Conservation (phyloP, 2,888 invertebrate species). For the Allacma fusca region DNA sequence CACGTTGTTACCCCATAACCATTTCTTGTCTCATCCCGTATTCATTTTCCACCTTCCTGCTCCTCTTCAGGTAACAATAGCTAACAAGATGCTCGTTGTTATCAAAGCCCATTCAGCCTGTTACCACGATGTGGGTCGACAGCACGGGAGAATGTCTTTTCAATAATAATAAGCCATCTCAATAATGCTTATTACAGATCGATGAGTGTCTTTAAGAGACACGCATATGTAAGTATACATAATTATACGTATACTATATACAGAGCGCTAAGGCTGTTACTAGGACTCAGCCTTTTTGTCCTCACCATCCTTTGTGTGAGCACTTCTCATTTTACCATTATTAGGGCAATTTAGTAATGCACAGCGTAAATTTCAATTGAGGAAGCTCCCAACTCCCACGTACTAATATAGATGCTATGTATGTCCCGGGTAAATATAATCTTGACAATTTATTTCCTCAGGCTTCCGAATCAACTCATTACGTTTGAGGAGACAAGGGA, state of each 20-base stretch:
- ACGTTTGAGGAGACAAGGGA: neutral
- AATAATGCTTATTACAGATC: neutral
- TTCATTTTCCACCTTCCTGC: slow-evolving; percentile 7
- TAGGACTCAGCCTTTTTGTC: too few relatives aligned
- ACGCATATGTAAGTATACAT: neutral
- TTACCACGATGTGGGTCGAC: neutral
- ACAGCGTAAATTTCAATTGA: too few relatives aligned
- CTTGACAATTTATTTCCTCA: neutral
- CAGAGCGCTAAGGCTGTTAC: too few relatives aligned
- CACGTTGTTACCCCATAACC: neutral
- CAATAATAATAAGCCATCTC: neutral
- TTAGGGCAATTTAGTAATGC: too few relatives aligned
- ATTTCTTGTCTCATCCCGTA: neutral
- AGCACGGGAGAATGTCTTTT: neutral
- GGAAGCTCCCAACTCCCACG: too few relatives aligned
- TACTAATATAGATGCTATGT: too few relatives aligned
- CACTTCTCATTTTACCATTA: too few relatives aligned
- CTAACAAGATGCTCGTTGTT: neutral
- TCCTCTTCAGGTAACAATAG: neutral
- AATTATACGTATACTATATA: too few relatives aligned
- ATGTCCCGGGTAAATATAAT: too few relatives aligned
- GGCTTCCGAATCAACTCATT: neutral
- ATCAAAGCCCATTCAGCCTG: neutral
- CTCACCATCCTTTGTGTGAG: too few relatives aligned
- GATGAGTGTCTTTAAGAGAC: neutral